These are phyloP conservation scores for Thera obeliscata DNA, from an alignment of 2,888 invertebrate genomes.

Conservation along the genomic window DNA sequence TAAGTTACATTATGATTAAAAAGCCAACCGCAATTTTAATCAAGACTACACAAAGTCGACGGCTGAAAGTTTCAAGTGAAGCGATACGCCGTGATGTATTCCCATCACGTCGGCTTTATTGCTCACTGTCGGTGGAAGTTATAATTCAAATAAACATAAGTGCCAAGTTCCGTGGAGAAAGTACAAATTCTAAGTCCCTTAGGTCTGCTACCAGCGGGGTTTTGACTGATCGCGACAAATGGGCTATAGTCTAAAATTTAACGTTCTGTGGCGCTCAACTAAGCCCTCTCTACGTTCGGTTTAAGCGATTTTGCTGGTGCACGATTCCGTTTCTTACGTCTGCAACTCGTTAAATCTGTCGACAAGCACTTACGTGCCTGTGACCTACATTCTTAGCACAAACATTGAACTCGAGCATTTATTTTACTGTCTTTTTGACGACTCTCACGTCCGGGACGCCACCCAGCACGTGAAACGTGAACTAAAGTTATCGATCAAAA, in stretches of 20 bases:
- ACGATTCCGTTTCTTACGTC: constrained; percentile 7
- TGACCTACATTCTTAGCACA: constrained; percentile 21
- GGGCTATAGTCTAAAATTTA: constrained; percentile 1
- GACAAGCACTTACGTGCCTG: constrained; percentile 16
- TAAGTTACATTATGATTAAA: constrained; percentile 21
- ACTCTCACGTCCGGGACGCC: constrained; percentile 21
- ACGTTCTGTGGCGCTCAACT: constrained; percentile 7
- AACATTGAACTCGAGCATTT: constrained; percentile 23
- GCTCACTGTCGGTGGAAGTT: constrained; percentile 48
- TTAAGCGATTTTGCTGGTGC: constrained; percentile 1
- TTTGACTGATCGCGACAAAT: constrained; percentile 11
- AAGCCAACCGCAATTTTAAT: constrained; percentile 24
- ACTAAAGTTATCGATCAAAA: constrained; percentile 34
- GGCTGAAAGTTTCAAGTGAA: constrained; percentile 15
- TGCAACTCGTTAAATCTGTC: constrained; percentile 19
- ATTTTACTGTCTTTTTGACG: constrained; percentile 22
- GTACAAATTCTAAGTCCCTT: constrained; percentile 46
- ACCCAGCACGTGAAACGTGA: constrained; percentile 29
- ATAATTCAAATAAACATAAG: constrained; percentile 63
- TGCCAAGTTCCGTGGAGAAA: constrained; percentile 45
- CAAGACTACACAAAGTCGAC: constrained; percentile 24
- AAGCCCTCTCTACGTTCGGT: constrained; percentile 1
- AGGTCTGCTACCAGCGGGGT: constrained; percentile 37
- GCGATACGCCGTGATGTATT: constrained; percentile 42
- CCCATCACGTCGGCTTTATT: constrained; percentile 56